phyloP scores from a whole-genome alignment of 2,888 invertebrate genomes.

The Brassicogethes aeneus region DNA sequence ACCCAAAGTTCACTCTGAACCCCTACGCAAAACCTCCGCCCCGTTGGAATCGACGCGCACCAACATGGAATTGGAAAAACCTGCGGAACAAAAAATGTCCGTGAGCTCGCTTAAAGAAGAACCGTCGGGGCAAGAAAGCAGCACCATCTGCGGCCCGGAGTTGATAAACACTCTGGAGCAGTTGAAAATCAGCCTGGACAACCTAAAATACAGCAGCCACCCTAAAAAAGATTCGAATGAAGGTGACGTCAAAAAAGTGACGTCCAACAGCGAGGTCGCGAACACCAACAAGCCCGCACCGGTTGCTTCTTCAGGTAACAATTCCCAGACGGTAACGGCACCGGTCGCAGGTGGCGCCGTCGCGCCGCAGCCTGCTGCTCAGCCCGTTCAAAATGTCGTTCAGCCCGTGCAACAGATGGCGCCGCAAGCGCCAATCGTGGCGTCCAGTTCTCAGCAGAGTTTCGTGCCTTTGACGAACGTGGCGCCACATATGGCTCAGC shows the following conservation, averaged over 20 bases:
- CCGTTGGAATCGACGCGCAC: constrained; percentile 23
- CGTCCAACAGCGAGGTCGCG: constrained; percentile 24
- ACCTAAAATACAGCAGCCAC: constrained; percentile 46
- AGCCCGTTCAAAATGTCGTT: too few relatives aligned
- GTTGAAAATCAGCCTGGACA: constrained; percentile 49
- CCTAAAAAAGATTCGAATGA: constrained; percentile 34
- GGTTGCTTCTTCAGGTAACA: too few relatives aligned
- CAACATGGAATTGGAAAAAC: constrained; percentile 21
- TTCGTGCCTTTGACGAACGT: too few relatives aligned
- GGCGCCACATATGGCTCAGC: too few relatives aligned
- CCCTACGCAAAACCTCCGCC: constrained; percentile 26
- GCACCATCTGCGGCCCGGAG: constrained; percentile 42
- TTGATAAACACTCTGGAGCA: constrained; percentile 48
- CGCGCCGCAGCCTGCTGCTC: constrained; percentile 10
- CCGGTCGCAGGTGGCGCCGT: constrained; percentile 5
- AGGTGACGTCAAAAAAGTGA: constrained; percentile 23
- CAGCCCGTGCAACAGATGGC: constrained; percentile 10
- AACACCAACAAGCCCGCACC: too few relatives aligned
- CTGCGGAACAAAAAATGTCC: constrained; percentile 27
- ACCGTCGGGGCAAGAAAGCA: constrained; percentile 23
- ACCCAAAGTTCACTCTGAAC: constrained; percentile 11
- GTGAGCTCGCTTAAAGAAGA: constrained; percentile 28
- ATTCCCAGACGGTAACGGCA: constrained; percentile 10
- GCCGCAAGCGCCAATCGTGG: constrained; percentile 23
- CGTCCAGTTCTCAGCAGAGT: too few relatives aligned